Percentiles rank a stretch among this genome's conserved stretches.
Evolutionary conservation across 92 coral and sea anemone species (phyloP).

Genomic region (Parazoanthus atlanticus): DNA sequence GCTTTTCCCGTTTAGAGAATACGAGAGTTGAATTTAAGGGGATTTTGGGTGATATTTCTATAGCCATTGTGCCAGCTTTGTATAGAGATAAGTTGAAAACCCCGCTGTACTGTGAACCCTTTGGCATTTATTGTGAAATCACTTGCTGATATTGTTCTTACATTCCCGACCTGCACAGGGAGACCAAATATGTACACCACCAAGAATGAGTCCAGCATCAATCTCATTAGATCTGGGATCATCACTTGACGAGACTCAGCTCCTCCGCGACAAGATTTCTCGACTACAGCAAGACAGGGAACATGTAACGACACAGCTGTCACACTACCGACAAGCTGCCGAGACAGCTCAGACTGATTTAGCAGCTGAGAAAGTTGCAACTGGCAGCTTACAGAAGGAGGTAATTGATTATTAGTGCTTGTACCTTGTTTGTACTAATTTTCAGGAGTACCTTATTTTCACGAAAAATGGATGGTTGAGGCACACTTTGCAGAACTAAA

Average conservation of each 20-base stretch:
- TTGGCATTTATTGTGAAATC: neutral
- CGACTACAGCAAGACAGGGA: conserved; percentile 97
- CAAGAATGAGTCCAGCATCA: conserved; percentile 74
- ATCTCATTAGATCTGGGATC: conserved; percentile 86
- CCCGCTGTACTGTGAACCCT: neutral
- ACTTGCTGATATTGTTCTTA: neutral
- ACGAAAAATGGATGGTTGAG: too few species aligned
- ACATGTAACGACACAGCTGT: conserved; percentile 80
- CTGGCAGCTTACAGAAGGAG: conserved; percentile 84
- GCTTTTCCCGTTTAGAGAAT: neutral
- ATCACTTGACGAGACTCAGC: conserved; percentile 84
- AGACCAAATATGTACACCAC: conserved; percentile 55
- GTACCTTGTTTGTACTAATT: too few species aligned
- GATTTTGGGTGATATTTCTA: neutral
- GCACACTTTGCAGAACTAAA: neutral
- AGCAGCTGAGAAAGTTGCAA: conserved; percentile 94
- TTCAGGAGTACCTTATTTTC: neutral
- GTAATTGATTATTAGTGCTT: conserved; percentile 37
- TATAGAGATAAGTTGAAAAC: neutral
- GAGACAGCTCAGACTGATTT: conserved; percentile 92
- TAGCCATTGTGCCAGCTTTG: neutral
- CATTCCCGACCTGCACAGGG: conserved; percentile 48
- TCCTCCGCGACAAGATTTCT: conserved; percentile 84
- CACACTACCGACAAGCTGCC: conserved; percentile 84
- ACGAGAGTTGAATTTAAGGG: neutral